Base-by-base conservation (phyloP, 2,888 invertebrate species). In the Merodon equestris region DNA sequence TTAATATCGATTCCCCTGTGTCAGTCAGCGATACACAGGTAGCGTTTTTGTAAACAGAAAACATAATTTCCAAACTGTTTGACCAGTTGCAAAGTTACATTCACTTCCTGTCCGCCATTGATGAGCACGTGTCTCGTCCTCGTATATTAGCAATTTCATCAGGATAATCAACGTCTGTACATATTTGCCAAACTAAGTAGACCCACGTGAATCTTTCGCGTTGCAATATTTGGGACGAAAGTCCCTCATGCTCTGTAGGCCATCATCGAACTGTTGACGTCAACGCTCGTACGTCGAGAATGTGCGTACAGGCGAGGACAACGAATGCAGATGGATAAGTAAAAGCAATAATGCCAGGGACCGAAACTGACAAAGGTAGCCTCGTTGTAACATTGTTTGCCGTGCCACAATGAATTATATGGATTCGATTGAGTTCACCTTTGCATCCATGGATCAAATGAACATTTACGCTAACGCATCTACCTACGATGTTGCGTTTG, bases 81-180 rank as follows among this genome's bases (percentile, higher is more conserved):
- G 13, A 4, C 14, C 38, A 61, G 53, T 53, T 70, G 38, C 53
- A 54, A 47, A 70, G 54, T 47, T 40, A 40, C 14, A 27, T 14
- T 12, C 18, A 18, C 34, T 42, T 42, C 9, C 18, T 63, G 9
- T 14, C 44, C 9, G 42, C n/a, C 10, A 5, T 9, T 38, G 14
- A 45, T 44, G 58, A 47, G 42, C 34, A 14, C 27, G 27, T 7
- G 3, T 27, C 27, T 27, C 27, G 19, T 19, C 27, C 1, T 7
- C 36, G 17, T 45, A 27, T 53, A 60, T 45, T 47, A 38, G 18
- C 38, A 70, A 47, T 60, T 60, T 60, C 60, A 60, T 34, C 54
- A 54, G 54, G 60, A 70, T 70, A 70, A 70, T 70, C 60, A 70
- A 60, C 40, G 54, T 58, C 58, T 51, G 51, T 68, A 27, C 27